Conservation (phyloP, 30 jellyfish, hydroid and myxozoan genomes). For the Hydra vulgaris region DNA sequence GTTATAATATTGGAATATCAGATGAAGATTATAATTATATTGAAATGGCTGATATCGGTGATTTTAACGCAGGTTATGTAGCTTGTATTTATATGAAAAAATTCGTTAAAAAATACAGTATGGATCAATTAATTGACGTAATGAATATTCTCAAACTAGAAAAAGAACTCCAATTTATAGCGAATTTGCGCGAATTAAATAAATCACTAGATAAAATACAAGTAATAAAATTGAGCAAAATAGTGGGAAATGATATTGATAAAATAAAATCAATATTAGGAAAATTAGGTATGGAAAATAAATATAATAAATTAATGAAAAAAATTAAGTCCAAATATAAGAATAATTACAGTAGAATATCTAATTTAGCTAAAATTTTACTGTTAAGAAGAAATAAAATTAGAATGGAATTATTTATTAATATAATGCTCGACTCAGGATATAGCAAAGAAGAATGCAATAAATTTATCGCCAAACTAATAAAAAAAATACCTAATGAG, state of each 20-base stretch:
- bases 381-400: no score
- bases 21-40: not conserved
- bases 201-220: not conserved
- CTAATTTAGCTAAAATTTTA: not conserved
- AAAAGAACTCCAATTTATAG: not conserved
- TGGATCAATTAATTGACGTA: not conserved
- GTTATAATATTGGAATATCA: not conserved
- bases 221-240: not conserved
- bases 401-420: no score
- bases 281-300: not conserved
- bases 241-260: not conserved
- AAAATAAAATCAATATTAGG: not conserved
- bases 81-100: not conserved
- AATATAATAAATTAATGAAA: no score
- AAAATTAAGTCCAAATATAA: not conserved
- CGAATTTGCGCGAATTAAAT: no score
- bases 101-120: no score
- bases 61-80: not conserved
- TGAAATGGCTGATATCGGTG: not conserved
- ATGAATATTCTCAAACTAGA: not conserved
- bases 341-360: not conserved
- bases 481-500: not conserved
- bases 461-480: not conserved
- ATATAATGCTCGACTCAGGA: not conserved
- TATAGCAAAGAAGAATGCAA: not conserved